phyloP scores from a whole-genome alignment of 2,113 vertebrate species.

The Solea solea region DNA sequence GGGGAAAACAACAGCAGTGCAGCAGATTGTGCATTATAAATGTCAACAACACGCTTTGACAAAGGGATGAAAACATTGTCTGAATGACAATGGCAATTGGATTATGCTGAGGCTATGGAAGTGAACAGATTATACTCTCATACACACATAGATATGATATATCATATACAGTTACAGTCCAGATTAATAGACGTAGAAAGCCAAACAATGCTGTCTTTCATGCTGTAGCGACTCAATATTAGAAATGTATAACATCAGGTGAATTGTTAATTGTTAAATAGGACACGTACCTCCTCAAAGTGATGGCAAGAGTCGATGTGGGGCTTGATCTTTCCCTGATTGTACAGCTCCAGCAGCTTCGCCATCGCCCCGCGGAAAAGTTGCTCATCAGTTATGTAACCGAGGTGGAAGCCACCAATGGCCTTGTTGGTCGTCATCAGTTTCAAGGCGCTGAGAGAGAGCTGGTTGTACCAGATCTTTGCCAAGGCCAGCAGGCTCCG shows the following conservation, averaged over 20 bases:
- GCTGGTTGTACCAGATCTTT: conserved; percentile 93
- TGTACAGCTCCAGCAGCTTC: conserved; percentile 85
- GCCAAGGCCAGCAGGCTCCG: conserved; percentile 90
- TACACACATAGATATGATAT: too few relatives aligned
- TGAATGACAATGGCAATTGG: too few relatives aligned
- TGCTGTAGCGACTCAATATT: not conserved
- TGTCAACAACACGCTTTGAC: too few relatives aligned
- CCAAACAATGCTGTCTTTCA: not conserved
- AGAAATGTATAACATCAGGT: not conserved
- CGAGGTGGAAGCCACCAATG: conserved; percentile 88
- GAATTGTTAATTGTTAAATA: too few relatives aligned
- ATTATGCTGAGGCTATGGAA: too few relatives aligned
- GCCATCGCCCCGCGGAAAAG: conserved; percentile 78
- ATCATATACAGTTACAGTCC: not conserved
- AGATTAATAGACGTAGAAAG: not conserved
- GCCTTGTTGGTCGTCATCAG: conserved; percentile 89
- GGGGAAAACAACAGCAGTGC: too few relatives aligned
- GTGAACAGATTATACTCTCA: too few relatives aligned
- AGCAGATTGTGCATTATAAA: too few relatives aligned
- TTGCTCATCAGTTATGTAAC: conserved; percentile 75
- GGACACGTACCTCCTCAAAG: conserved; percentile 89
- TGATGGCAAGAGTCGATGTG: conserved; percentile 90
- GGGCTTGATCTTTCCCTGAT: conserved; percentile 92
- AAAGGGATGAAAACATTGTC: too few relatives aligned
- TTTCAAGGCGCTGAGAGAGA: conserved; percentile 86